A percentile compares a stretch with the other conserved stretches of the same genome.
These are phyloP conservation scores for Axis porcinus DNA, from an alignment of 2,113 vertebrate genomes.

Conservation along the genomic window DNA sequence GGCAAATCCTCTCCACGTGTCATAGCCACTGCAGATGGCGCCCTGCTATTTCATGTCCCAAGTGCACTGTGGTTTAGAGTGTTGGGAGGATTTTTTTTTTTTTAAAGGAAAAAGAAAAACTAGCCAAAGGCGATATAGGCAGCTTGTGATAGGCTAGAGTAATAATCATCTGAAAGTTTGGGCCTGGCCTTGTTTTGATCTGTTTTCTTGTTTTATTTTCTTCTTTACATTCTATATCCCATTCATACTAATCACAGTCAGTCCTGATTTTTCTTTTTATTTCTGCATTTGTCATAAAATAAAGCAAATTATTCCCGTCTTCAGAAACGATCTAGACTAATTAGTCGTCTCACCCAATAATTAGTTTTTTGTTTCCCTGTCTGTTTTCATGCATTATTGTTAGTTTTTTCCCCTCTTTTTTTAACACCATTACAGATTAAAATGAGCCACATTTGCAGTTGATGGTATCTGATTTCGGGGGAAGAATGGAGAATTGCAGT, in stretches of 20 bases:
- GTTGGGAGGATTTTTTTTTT: not conserved
- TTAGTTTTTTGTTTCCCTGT: conserved; percentile 90
- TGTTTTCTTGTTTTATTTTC: conserved; percentile 85
- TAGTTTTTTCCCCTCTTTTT: conserved; percentile 84
- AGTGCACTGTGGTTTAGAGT: conserved; percentile 48
- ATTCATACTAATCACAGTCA: conserved; percentile 87
- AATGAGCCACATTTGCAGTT: conserved; percentile 88
- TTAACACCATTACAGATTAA: conserved; percentile 88
- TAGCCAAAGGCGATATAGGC: conserved; percentile 73
- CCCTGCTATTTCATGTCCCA: conserved; percentile 49
- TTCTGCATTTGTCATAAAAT: conserved; percentile 91
- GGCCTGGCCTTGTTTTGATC: conserved; percentile 82
- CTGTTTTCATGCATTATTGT: conserved; percentile 90
- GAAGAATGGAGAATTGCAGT: conserved; percentile 86
- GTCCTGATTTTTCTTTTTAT: conserved; percentile 88
- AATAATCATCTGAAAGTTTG: conserved; percentile 79
- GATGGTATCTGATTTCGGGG: conserved; percentile 86
- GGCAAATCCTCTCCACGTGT: conserved; percentile 69
- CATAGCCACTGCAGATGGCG: conserved; percentile 70
- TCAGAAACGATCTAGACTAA: conserved; percentile 88
- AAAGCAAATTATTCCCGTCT: conserved; percentile 89
- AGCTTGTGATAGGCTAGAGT: conserved; percentile 64
- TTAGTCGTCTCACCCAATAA: conserved; percentile 90
- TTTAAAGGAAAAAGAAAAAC: conserved; percentile 30
- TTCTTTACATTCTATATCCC: conserved; percentile 83